These are phyloP conservation scores for Parotia lawesii DNA, from an alignment of 2,113 vertebrate genomes.

Conservation along the genomic window DNA sequence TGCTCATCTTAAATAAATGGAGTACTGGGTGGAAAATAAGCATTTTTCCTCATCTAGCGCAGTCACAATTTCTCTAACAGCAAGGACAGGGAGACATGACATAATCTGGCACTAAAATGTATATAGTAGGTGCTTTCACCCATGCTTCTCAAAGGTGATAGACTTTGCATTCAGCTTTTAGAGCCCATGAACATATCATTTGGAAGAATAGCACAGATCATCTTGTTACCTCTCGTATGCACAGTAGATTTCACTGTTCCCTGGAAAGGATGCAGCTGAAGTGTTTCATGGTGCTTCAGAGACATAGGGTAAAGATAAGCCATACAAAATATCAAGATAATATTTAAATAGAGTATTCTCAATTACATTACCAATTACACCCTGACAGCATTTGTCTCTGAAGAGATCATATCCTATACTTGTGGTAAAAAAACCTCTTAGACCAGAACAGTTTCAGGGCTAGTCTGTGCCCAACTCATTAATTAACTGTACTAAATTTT, in stretches of 20 bases:
- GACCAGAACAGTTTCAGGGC: not conserved
- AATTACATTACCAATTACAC: not conserved
- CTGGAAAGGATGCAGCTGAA: not conserved
- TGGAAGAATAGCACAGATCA: not conserved
- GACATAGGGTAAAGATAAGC: not conserved
- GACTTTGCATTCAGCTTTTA: not conserved
- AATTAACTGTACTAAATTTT: not conserved
- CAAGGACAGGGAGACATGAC: not conserved
- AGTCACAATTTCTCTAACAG: not conserved
- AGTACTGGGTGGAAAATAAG: not conserved
- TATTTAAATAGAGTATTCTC: not conserved
- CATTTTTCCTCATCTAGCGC: not conserved
- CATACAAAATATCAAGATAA: not conserved
- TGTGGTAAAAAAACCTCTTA: accelerated
- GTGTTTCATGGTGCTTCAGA: not conserved
- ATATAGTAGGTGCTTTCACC: not conserved
- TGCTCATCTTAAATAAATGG: not conserved
- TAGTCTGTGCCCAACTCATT: not conserved
- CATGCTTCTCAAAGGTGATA: not conserved
- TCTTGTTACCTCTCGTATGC: not conserved
- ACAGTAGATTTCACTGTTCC: not conserved
- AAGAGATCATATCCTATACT: not conserved
- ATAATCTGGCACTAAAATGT: not conserved
- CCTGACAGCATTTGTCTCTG: not conserved
- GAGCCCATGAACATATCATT: not conserved